These are phyloP conservation scores for Drosophila neutralis DNA, from an alignment of 2,888 invertebrate species.

Conservation along the genomic window DNA sequence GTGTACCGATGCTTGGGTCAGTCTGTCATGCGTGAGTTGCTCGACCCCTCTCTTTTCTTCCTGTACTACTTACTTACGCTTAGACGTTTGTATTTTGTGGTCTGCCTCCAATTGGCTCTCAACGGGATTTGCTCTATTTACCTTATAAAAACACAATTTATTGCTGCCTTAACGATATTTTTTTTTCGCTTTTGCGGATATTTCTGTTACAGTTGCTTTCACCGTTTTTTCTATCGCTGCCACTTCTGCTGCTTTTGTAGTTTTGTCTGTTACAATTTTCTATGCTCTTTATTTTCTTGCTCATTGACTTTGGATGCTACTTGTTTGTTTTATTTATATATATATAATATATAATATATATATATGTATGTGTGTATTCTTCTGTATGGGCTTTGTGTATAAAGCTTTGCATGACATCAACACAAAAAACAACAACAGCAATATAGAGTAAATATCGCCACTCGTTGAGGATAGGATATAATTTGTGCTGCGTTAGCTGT, in stretches of 20 bases:
- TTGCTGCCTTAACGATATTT: conserved; percentile 72
- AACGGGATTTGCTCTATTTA: conserved; percentile 77
- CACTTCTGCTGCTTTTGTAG: conserved; percentile 31
- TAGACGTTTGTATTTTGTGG: conserved; percentile 61
- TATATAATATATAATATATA: conserved; percentile 12
- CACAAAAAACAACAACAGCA: conserved; percentile 44
- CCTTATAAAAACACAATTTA: conserved; percentile 80
- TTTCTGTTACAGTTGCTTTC: conserved; percentile 37
- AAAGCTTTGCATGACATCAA: conserved; percentile 73
- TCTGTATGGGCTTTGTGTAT: conserved; percentile 61
- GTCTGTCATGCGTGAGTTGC: conserved; percentile 58
- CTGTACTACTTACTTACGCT: conserved; percentile 11
- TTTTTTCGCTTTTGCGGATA: conserved; percentile 38
- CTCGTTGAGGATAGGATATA: conserved; percentile 46
- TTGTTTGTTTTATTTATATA: conserved; percentile 43
- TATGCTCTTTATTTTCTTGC: conserved; percentile 42
- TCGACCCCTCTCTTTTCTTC: conserved; percentile 13
- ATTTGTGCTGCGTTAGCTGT: conserved; percentile 46
- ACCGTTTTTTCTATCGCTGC: conserved; percentile 23
- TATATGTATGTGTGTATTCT: conserved; percentile 34
- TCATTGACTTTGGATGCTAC: conserved; percentile 56
- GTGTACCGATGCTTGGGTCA: conserved; percentile 41
- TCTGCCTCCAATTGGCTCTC: conserved; percentile 73
- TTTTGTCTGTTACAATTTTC: conserved; percentile 59
- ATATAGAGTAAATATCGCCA: conserved; percentile 30